Base-by-base conservation (phyloP, 1,140 invertebrate species). In the Lepidurus couesii region DNA sequence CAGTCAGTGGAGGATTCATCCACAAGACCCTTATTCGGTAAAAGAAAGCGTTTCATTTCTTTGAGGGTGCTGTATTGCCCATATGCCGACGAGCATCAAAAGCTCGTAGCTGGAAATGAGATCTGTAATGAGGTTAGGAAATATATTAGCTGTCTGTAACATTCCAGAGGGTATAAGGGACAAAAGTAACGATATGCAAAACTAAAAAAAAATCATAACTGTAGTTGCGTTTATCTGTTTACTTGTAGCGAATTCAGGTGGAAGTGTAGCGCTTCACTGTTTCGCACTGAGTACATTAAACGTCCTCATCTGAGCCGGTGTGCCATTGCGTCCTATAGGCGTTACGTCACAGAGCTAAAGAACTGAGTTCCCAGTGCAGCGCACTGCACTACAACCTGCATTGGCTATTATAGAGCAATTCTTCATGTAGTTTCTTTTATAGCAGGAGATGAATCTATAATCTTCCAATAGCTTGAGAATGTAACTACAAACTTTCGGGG, bases 31-130 rank as follows among this genome's bases (percentile, higher is more conserved):
- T 53, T 53, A 11, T 53, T 53, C 11, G 6, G 47, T 53, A 53
- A 53, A 53, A 53, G 47, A 53, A 53, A 53, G 47, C 47, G 47
- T 53, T 53, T 53, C 47, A 11, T 53, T 53, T 53, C 47, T 53
- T 53, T 53, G 13, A 45, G 44, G 8, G 44, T 45, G 44, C 44
- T 45, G 44, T 45, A 45, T 45, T 45, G 44, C 44, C 44, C 7
- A 45, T 45, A 45, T 45, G 44, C 44, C 44, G 44, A 45, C 44
- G 44, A 45, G 13, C 44, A 45, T 45, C 44, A 13, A 45, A 45
- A 45, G 44, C 44, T 45, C 44, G 44, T 45, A 45, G 44, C 44
- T 45, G 44, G 44, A 45, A 45, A 45, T 45, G 44, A 45, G 44
- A 45, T 45, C 44, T 45, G 44, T 45, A n/a, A 45, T 13, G 44